These are phyloP conservation scores for Oxyura jamaicensis DNA, from an alignment of 2,113 vertebrate genomes.

Conservation along the genomic window DNA sequence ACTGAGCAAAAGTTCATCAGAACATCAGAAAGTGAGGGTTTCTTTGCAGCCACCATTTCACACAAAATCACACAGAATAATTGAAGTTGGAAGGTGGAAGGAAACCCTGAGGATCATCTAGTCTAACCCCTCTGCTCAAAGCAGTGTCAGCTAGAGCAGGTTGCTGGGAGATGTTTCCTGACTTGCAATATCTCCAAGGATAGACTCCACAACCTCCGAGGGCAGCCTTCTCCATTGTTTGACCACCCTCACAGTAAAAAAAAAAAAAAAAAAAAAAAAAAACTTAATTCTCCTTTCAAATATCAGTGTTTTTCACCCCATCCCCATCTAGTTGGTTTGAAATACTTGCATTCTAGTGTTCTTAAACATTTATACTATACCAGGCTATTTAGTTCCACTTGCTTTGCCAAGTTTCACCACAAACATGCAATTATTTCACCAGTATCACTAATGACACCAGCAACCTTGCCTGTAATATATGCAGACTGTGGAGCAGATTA, in stretches of 20 bases:
- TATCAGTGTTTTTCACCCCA: background rate
- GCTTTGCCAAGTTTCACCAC: background rate
- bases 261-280: no score
- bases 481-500: background rate
- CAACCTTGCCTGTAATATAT: background rate
- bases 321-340: background rate
- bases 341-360: background rate
- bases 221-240: background rate
- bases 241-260: background rate
- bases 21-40: background rate
- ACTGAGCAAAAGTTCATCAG: background rate
- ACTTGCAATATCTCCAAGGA: background rate
- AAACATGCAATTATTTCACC: background rate
- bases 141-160: background rate
- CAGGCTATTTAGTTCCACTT: background rate
- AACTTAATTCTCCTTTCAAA: background rate
- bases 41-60: background rate
- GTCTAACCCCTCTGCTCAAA: background rate
- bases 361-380: background rate
- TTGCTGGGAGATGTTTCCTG: rapidly evolving
- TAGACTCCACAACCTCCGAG: background rate
- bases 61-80: background rate
- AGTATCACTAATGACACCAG: background rate
- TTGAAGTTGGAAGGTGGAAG: background rate
- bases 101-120: background rate